Evolutionary conservation across 2,888 invertebrate genomes (phyloP).

Genomic region (Steromphala cineraria): DNA sequence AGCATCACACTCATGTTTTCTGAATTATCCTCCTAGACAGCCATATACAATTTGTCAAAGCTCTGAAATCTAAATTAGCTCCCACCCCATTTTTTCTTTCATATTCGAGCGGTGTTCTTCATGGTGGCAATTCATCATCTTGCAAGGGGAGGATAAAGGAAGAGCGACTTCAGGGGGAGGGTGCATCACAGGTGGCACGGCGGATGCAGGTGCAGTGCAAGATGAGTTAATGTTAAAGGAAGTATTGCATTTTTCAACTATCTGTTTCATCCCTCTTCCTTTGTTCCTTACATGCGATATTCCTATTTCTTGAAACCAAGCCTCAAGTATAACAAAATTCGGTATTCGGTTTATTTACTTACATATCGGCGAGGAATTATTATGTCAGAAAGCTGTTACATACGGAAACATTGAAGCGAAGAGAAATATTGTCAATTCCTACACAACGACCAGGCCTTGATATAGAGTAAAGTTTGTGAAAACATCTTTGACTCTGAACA

Average conservation of each 20-base stretch:
- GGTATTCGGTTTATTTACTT: background rate
- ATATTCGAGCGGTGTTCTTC: conserved; percentile 6
- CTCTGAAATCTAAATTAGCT: conserved; percentile 16
- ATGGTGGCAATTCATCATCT: background rate
- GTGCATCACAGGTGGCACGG: background rate
- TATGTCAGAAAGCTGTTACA: background rate
- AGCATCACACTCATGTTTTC: background rate
- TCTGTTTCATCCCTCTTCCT: conserved; percentile 10
- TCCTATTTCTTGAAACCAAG: background rate
- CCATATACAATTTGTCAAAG: conserved; percentile 17
- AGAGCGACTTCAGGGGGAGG: background rate
- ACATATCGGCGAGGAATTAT: background rate
- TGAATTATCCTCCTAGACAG: conserved; percentile 4
- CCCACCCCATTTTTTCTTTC: conserved; percentile 15
- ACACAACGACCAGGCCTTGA: too few relatives aligned
- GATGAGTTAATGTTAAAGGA: conserved; percentile 15
- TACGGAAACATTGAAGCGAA: background rate
- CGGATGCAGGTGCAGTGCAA: conserved; percentile 8
- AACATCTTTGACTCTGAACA: too few relatives aligned
- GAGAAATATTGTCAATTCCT: background rate
- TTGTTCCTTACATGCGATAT: background rate
- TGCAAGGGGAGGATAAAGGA: conserved; percentile 7
- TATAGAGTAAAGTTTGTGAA: too few relatives aligned
- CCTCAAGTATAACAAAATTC: background rate
- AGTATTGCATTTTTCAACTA: conserved; percentile 16